Base-by-base conservation (phyloP, 2,797 vertebrate species). In the Gorsachius magnificus region DNA sequence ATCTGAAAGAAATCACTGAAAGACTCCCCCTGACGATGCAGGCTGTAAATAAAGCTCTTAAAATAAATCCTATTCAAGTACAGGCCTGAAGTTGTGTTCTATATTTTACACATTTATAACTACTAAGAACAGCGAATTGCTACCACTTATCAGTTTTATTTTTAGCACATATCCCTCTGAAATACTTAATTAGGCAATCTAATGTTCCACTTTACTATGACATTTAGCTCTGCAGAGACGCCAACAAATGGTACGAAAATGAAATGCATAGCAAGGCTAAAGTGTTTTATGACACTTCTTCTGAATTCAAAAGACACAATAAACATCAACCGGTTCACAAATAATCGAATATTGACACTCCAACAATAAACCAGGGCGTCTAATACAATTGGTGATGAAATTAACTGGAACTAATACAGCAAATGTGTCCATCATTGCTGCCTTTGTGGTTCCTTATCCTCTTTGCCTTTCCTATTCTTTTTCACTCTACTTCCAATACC, bases 101-200 rank as follows among this genome's bases (percentile, higher is more conserved):
- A 5, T 63, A 95, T 96, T 95, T 81, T 93, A 93, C 61, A 91
- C 45, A 51, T 81, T 93, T 66, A 54, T 48, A 94, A 68, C 38
- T 84, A 66, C 66, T 76, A 94, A 93, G 58, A 92, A 81, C 26
- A 81, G 69, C 3, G 2, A 91, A 83, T 61, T 93, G 69, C 89
- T 81, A 80, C 61, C 50, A 75, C 63, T 90, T 89, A 41, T 2
- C 45, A 63, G 54, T 65, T 83, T 93, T 92, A 96, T 91, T 93
- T 96, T 96, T 89, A 97, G 95, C 61, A 71, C 33, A 28, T 29
- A 88, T 51, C 31, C 38, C 50, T 89, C 86, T 72, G 61, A 96
- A 95, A 93, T 81, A 92, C 53, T 89, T 93, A 85, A 94, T 95
- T 90, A 91, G 79, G 69, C 87, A 95, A 96, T 65, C 29, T 83